phyloP scores from a whole-genome alignment of 2,113 vertebrate genomes.

The Candoia aspera region DNA sequence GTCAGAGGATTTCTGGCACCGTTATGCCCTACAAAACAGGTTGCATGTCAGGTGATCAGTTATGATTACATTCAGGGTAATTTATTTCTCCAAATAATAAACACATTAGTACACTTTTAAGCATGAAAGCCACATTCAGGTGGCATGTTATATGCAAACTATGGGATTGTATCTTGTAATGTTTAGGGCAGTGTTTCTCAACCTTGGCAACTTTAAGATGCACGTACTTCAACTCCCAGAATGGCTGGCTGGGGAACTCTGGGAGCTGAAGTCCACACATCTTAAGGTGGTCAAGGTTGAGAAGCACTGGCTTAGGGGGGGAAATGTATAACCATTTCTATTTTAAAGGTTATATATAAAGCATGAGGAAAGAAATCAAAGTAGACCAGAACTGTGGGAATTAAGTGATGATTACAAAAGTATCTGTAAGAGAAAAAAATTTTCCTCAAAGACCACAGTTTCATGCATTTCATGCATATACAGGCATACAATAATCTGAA shows the following conservation, averaged over 20 bases:
- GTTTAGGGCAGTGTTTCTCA: neutral
- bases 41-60: neutral
- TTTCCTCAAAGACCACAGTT: neutral
- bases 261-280: no score
- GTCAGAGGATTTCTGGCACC: neutral
- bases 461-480: neutral
- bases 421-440: neutral
- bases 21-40: neutral
- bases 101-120: neutral
- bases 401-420: neutral
- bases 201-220: no score
- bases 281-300: no score
- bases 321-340: neutral
- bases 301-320: no score
- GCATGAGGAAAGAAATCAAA: neutral
- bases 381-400: neutral
- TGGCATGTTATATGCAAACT: neutral
- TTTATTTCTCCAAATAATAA: neutral
- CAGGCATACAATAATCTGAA: neutral
- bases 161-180: accelerated
- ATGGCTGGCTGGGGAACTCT: no score
- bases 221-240: no score
- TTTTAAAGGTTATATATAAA: neutral
- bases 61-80: neutral
- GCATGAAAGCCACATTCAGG: neutral